Evolutionary conservation across 2,797 vertebrate genomes (phyloP).

Genomic region (Telmatherina bonti): DNA sequence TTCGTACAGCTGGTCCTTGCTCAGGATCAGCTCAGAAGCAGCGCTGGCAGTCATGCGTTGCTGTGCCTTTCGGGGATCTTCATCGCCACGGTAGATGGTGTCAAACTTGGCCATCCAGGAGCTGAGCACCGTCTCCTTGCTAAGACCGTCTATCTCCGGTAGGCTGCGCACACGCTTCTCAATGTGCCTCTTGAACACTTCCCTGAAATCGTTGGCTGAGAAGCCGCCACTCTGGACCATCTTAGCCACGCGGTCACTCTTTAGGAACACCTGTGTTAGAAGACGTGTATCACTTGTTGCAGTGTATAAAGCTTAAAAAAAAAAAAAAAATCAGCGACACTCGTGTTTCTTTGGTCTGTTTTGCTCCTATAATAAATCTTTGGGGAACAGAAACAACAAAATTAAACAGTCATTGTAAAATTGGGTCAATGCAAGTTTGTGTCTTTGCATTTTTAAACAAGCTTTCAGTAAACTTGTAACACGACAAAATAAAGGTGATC

Average conservation of each 20-base stretch:
- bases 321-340: too few relatives aligned
- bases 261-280: slow-evolving; percentile 91
- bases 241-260: slow-evolving; percentile 96
- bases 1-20: slow-evolving; percentile 99
- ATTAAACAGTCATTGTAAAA: background rate
- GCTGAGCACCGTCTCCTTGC: slow-evolving; percentile 99
- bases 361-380: background rate
- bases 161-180: slow-evolving; percentile 98
- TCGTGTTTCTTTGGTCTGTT: too few relatives aligned
- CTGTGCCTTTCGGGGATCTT: slow-evolving; percentile 98
- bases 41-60: slow-evolving; percentile 98
- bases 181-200: slow-evolving; percentile 99
- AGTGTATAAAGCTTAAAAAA: background rate
- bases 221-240: slow-evolving; percentile 99
- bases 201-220: slow-evolving; percentile 94
- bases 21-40: slow-evolving; percentile 97
- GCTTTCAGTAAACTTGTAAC: background rate
- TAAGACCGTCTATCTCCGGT: slow-evolving; percentile 98
- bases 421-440: background rate
- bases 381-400: background rate
- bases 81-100: slow-evolving; percentile 97
- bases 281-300: slow-evolving; percentile 26
- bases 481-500: background rate
- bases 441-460: background rate
- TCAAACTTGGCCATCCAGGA: slow-evolving; percentile 99